Evolutionary conservation across 2,888 invertebrate species (phyloP).

Genomic region (Pollenia labialis): DNA sequence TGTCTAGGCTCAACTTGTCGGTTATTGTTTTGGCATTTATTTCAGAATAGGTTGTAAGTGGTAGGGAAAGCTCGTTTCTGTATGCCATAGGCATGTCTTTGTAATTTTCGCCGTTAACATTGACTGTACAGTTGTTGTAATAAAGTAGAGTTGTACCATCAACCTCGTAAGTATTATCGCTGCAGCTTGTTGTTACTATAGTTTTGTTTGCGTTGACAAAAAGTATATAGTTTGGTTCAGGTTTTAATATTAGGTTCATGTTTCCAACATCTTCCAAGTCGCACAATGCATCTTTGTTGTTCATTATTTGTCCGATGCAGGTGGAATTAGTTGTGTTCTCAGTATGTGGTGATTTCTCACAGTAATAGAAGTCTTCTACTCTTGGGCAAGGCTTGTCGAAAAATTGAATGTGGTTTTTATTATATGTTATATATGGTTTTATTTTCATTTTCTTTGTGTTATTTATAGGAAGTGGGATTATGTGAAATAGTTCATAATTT

Average conservation of each 20-base stretch:
- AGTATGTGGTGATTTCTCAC: slow-evolving; percentile 7
- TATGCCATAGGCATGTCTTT: too few relatives aligned
- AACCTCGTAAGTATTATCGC: not conserved
- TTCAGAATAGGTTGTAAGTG: not conserved
- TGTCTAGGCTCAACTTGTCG: slow-evolving; percentile 19
- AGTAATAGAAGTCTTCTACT: slow-evolving; percentile 44
- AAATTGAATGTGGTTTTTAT: slow-evolving; percentile 48
- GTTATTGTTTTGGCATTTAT: slow-evolving; percentile 5
- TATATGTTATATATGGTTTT: slow-evolving; percentile 16
- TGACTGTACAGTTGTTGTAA: slow-evolving; percentile 6
- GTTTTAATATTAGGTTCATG: not conserved
- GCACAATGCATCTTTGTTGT: slow-evolving; percentile 16
- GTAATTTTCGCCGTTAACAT: too few relatives aligned
- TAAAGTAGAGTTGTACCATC: slow-evolving; percentile 11
- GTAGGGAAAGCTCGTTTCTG: not conserved
- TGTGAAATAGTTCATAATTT: slow-evolving; percentile 51
- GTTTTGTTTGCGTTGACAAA: slow-evolving; percentile 10
- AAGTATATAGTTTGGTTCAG: too few relatives aligned
- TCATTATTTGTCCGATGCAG: slow-evolving; percentile 13
- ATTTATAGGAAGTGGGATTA: slow-evolving; percentile 64
- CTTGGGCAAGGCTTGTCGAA: slow-evolving; percentile 33
- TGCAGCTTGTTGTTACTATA: slow-evolving; percentile 6
- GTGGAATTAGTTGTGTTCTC: slow-evolving; percentile 20
- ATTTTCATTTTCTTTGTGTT: slow-evolving; percentile 48
- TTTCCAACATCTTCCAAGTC: slow-evolving; percentile 15